Percentiles rank a stretch among this genome's conserved stretches.
phyloP scores from a whole-genome alignment of 2,888 invertebrate genomes.

The Limenitis camilla region DNA sequence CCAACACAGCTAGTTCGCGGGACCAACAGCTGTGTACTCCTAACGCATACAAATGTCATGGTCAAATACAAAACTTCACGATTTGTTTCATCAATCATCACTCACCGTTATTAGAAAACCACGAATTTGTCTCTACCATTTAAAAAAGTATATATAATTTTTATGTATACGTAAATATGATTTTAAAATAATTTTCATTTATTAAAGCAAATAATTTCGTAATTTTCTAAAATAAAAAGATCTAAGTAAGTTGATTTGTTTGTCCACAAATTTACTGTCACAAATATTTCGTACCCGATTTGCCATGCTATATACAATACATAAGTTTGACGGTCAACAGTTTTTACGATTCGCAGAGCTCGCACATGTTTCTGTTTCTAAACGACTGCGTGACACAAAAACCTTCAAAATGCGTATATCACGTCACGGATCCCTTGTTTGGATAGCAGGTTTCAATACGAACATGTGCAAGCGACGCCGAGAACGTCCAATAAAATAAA shows the following conservation, averaged over 20 bases:
- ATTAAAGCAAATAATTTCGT: no score
- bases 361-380: conserved; percentile 4
- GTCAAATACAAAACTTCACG: conserved; percentile 31
- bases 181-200: no score
- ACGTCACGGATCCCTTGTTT: conserved; percentile 1
- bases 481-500: background rate
- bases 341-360: background rate
- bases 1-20: conserved; percentile 52
- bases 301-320: no score
- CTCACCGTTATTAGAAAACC: no score
- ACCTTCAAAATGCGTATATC: background rate
- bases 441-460: background rate
- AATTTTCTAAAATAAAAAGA: no score
- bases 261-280: no score
- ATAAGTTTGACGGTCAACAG: background rate
- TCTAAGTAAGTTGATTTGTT: no score
- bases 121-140: no score
- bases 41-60: conserved; percentile 52
- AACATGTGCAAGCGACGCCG: background rate
- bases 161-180: no score
- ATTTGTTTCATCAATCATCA: no score
- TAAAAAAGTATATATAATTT: no score
- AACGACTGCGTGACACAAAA: conserved; percentile 9
- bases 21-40: conserved; percentile 49
- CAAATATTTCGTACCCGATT: no score